phyloP scores from a whole-genome alignment of 1,140 invertebrate species.

The Magallana ariakensis region DNA sequence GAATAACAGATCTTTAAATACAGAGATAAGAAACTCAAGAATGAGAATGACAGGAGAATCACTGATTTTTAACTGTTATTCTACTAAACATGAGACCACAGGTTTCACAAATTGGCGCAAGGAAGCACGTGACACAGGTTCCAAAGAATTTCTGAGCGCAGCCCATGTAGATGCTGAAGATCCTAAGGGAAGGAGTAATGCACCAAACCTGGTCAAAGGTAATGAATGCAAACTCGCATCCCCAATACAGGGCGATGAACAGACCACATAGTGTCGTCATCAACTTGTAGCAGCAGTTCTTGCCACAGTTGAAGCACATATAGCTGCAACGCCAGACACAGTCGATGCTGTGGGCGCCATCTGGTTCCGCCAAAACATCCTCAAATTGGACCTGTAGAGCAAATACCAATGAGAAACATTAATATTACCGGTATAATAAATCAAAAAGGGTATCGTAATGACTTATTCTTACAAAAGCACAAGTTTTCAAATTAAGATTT shows the following conservation, averaged over 20 bases:
- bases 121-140: conserved; percentile 82
- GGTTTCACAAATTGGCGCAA: conserved; percentile 84
- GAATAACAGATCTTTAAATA: no score
- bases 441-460: no score
- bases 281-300: conserved; percentile 86
- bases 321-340: conserved; percentile 87
- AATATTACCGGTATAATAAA: no score
- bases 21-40: no score
- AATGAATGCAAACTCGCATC: conserved; percentile 86
- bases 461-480: no score
- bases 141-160: conserved; percentile 82
- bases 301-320: conserved; percentile 85
- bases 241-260: conserved; percentile 85
- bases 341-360: conserved; percentile 86
- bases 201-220: conserved; percentile 82
- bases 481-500: no score
- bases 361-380: conserved; percentile 88
- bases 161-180: conserved; percentile 82
- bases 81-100: conserved; percentile 85
- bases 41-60: no score
- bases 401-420: not conserved
- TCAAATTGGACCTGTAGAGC: conserved; percentile 82
- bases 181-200: conserved; percentile 72
- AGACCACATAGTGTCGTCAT: conserved; percentile 86
- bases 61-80: conserved; percentile 80